Evolutionary conservation across 2,888 invertebrate genomes (phyloP).

Genomic region (Endomychus coccineus): DNA sequence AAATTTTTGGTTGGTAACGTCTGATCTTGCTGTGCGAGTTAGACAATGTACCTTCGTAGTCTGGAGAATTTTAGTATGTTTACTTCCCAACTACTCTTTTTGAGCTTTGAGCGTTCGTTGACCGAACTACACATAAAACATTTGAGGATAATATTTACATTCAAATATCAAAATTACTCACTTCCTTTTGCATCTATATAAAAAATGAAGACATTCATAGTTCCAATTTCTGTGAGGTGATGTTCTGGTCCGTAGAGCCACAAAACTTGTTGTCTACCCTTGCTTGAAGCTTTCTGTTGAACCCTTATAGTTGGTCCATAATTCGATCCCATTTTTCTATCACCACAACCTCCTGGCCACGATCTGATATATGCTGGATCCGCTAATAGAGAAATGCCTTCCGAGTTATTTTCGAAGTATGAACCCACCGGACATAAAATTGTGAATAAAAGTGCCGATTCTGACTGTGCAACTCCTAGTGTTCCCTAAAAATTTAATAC

Average conservation of each 20-base stretch:
- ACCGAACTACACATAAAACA: too few relatives aligned
- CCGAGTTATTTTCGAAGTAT: conserved; percentile 67
- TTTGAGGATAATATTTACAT: too few relatives aligned
- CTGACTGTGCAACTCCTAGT: conserved; percentile 81
- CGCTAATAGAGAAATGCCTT: conserved; percentile 75
- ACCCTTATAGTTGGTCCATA: conserved; percentile 82
- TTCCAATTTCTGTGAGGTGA: conserved; percentile 93
- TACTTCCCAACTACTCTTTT: too few relatives aligned
- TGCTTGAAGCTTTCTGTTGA: conserved; percentile 65
- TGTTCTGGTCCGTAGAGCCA: conserved; percentile 95
- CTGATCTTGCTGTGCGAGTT: too few relatives aligned
- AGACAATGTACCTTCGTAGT: too few relatives aligned
- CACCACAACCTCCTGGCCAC: conserved; percentile 93
- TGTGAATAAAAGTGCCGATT: conserved; percentile 84
- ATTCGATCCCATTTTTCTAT: conserved; percentile 92
- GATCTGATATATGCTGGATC: conserved; percentile 82
- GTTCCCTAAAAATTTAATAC: too few relatives aligned
- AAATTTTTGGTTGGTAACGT: too few relatives aligned
- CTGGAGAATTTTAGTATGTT: too few relatives aligned
- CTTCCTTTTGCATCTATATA: conserved; percentile 85
- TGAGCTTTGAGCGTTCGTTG: too few relatives aligned
- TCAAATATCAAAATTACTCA: conserved; percentile 36
- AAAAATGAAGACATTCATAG: conserved; percentile 95
- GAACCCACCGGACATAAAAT: conserved; percentile 89
- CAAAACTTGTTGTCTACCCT: conserved; percentile 87